phyloP scores from a whole-genome alignment of 2,797 vertebrate species.

The Esox masquinongy region DNA sequence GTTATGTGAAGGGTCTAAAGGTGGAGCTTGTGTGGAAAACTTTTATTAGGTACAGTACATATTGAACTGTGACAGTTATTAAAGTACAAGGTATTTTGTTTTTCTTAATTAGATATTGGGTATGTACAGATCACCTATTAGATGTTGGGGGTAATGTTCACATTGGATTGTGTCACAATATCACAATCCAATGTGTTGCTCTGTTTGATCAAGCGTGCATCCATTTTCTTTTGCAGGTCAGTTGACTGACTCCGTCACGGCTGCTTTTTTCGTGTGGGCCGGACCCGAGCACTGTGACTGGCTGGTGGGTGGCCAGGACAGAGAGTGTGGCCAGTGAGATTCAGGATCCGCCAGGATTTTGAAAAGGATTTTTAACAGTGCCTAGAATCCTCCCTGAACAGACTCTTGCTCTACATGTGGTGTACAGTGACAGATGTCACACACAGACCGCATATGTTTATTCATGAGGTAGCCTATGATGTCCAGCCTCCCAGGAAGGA shows the following conservation, averaged over 20 bases:
- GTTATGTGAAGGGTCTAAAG: constrained; percentile 83
- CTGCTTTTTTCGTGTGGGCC: constrained; percentile 49
- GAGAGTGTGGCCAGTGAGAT: constrained; percentile 24
- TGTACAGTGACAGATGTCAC: not conserved
- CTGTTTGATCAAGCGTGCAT: constrained; percentile 21
- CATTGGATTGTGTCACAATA: no score
- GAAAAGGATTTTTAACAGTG: constrained; percentile 56
- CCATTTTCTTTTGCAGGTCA: constrained; percentile 59
- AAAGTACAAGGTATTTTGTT: not conserved
- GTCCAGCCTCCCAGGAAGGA: constrained; percentile 2
- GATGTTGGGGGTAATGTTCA: no score
- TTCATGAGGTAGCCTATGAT: constrained; percentile 25
- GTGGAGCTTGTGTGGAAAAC: constrained; percentile 23
- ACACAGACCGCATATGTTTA: constrained; percentile 17
- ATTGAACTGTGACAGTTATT: not conserved
- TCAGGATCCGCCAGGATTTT: constrained; percentile 31
- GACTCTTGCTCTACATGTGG: not conserved
- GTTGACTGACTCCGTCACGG: constrained; percentile 54
- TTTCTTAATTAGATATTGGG: not conserved
- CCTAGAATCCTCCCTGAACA: constrained; percentile 41
- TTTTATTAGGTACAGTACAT: constrained; percentile 58
- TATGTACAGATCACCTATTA: no score
- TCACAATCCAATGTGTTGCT: not conserved
- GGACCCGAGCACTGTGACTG: constrained; percentile 18
- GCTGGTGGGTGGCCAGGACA: constrained; percentile 30